Percentiles rank a stretch among this genome's conserved stretches.
Evolutionary conservation across 2,113 vertebrate genomes (phyloP).

Genomic region (Bettongia penicillata): DNA sequence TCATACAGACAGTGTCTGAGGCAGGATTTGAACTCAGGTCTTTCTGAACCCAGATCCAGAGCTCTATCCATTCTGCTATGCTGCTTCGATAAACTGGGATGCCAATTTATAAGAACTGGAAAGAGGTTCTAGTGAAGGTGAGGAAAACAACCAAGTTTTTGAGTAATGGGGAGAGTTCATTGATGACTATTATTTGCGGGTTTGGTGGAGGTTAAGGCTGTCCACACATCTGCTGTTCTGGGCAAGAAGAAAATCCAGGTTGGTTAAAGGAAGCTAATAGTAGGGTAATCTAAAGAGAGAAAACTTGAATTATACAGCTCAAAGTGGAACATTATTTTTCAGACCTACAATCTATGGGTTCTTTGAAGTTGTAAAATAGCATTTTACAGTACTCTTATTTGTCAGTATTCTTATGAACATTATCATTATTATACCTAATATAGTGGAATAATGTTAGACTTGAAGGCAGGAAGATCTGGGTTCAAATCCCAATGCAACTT

Average conservation of each 20-base stretch:
- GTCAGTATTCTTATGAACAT: too few relatives aligned
- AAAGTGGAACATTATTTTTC: not conserved
- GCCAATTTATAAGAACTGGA: not conserved
- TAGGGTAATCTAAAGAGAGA: not conserved
- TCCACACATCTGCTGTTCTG: not conserved
- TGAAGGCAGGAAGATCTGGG: not conserved
- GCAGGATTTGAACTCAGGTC: not conserved
- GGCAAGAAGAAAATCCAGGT: not conserved
- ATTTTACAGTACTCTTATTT: too few relatives aligned
- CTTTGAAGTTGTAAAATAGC: not conserved
- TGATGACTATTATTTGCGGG: not conserved
- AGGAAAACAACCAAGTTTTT: not conserved
- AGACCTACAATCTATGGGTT: not conserved
- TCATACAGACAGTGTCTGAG: not conserved
- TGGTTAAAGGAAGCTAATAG: not conserved
- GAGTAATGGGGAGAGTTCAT: not conserved
- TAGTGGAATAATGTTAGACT: not conserved
- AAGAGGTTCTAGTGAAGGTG: not conserved
- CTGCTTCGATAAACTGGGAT: not conserved
- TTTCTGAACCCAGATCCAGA: not conserved
- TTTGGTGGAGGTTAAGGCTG: not conserved
- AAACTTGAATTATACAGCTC: not conserved
- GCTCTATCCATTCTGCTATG: not conserved
- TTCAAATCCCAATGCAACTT: not conserved
- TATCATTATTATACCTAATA: not conserved